A percentile compares a stretch with the other conserved stretches of the same genome.
phyloP scores from a whole-genome alignment of 2,113 vertebrate species.

The Sphaerodactylus townsendi region DNA sequence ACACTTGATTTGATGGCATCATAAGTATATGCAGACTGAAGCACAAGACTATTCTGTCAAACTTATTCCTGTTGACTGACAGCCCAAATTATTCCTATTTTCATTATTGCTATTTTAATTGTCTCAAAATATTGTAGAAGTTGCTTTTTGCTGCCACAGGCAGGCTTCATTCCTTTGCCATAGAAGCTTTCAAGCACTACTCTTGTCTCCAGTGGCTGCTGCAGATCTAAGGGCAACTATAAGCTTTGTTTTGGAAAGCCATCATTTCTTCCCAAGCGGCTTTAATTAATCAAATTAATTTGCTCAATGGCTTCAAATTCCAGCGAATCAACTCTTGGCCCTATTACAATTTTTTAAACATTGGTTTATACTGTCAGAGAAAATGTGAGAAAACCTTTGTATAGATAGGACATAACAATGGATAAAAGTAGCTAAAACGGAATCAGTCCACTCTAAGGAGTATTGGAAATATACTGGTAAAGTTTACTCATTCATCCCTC shows the following conservation, averaged over 20 bases:
- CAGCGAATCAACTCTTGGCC: background rate
- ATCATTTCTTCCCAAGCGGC: too few relatives aligned
- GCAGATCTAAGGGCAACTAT: background rate
- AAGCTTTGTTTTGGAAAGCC: background rate
- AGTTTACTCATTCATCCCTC: too few relatives aligned
- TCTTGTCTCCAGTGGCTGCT: background rate
- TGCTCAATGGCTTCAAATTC: background rate
- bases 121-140: background rate
- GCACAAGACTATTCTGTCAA: too few relatives aligned
- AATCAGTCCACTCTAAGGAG: too few relatives aligned
- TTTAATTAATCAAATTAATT: background rate
- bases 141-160: background rate
- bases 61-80: background rate
- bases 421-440: too few relatives aligned
- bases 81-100: background rate
- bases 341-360: background rate
- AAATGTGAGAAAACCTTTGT: too few relatives aligned
- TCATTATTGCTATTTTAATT: background rate
- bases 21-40: too few relatives aligned
- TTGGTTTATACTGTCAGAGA: too few relatives aligned
- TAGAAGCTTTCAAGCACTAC: background rate
- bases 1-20: too few relatives aligned
- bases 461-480: too few relatives aligned
- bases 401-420: too few relatives aligned
- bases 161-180: background rate